Percentiles rank a stretch among this genome's conserved stretches.
These are phyloP conservation scores for Sakesphorus luctuosus DNA, from an alignment of 2,113 vertebrate genomes.

Conservation along the genomic window DNA sequence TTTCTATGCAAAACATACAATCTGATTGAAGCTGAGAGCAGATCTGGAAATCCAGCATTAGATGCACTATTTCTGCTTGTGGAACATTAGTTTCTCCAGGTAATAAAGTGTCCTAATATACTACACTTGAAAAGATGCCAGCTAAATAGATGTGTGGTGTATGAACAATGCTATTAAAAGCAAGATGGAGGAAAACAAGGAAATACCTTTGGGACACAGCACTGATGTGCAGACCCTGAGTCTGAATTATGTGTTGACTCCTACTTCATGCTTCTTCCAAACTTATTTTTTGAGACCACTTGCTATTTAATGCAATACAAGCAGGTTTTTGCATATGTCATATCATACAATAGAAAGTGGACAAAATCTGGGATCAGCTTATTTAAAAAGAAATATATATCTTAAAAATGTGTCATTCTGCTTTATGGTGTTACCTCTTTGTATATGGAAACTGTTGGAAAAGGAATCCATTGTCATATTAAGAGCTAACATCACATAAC, in stretches of 20 bases:
- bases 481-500: neutral
- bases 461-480: neutral
- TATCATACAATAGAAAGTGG: neutral
- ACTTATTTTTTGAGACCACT: neutral
- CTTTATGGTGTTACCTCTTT: neutral
- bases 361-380: neutral
- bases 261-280: neutral
- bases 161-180: neutral
- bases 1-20: neutral
- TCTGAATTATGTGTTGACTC: neutral
- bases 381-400: neutral
- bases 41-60: neutral
- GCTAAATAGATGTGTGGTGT: neutral
- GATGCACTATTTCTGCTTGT: neutral
- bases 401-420: neutral
- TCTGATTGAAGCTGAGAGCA: neutral
- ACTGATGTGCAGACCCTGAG: neutral
- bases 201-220: neutral
- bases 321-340: neutral
- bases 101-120: neutral
- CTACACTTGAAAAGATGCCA: neutral
- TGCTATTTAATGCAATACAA: neutral
- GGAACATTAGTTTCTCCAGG: neutral
- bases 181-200: neutral
- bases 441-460: neutral